Evolutionary conservation across 2,113 vertebrate genomes (phyloP).

Genomic region (Gracilinanus agilis): DNA sequence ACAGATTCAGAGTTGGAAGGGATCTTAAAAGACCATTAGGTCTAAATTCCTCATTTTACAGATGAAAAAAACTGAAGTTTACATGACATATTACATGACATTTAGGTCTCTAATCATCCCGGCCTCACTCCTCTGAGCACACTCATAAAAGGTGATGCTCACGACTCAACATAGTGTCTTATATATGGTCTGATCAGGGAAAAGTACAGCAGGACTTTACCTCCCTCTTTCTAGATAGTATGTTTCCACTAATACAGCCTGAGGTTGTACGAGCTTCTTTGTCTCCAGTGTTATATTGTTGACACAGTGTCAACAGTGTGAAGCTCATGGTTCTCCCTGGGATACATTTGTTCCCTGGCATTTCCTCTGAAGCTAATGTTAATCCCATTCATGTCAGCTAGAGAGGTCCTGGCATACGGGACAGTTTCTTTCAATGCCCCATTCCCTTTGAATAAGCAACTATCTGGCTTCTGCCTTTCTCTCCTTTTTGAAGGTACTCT

Average conservation of each 20-base stretch:
- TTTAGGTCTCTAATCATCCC: neutral
- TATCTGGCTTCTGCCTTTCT: neutral
- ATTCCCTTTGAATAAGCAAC: neutral
- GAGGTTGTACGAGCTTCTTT: neutral
- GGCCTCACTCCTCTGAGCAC: neutral
- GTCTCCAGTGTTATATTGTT: neutral
- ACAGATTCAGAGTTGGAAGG: neutral
- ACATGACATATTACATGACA: too few species aligned
- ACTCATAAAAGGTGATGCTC: neutral
- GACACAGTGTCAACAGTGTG: neutral
- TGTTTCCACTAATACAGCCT: neutral
- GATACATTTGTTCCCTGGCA: neutral
- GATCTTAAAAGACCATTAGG: neutral
- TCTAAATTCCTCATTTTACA: neutral
- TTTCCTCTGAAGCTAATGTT: neutral
- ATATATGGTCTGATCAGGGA: neutral
- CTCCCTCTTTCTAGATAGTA: neutral
- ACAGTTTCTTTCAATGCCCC: neutral
- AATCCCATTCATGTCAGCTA: neutral
- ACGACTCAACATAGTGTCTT: neutral
- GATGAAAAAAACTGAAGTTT: neutral
- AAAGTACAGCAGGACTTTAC: neutral
- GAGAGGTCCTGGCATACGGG: neutral
- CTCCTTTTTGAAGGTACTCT: neutral
- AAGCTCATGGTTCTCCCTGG: neutral